Percentiles rank a stretch among this genome's conserved stretches.
Evolutionary conservation across 2,797 vertebrate species (phyloP).

Genomic region (Amazona ochrocephala): DNA sequence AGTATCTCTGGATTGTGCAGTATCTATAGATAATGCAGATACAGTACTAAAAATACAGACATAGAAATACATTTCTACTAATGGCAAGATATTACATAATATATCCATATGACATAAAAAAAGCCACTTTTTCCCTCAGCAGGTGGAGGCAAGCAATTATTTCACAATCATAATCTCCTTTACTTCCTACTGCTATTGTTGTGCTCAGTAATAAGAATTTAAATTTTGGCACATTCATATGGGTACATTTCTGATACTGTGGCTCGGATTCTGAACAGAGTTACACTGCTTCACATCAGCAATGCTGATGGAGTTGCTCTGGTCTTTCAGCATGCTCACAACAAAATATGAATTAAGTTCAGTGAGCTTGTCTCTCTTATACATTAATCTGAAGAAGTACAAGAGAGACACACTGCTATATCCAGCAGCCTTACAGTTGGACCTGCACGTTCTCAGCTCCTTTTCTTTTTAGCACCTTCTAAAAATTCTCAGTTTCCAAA

Average conservation of each 20-base stretch:
- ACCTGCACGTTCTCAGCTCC: background rate
- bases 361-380: background rate
- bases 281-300: rapidly evolving
- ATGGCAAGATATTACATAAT: background rate
- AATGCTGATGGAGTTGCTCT: background rate
- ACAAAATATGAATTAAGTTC: background rate
- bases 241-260: background rate
- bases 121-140: background rate
- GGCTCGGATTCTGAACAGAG: background rate
- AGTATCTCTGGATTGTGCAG: background rate
- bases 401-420: background rate
- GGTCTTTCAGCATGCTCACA: background rate
- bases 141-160: background rate
- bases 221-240: background rate
- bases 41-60: background rate
- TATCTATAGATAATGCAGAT: background rate
- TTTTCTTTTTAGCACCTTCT: background rate
- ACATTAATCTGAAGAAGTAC: background rate
- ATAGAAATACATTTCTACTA: background rate
- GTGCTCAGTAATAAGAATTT: background rate
- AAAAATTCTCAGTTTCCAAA: background rate
- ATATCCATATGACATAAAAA: background rate
- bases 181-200: background rate
- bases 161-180: background rate
- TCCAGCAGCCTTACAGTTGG: background rate